These are phyloP conservation scores for Papilio dardanus DNA, from an alignment of 1,140 invertebrate species.

Conservation along the genomic window DNA sequence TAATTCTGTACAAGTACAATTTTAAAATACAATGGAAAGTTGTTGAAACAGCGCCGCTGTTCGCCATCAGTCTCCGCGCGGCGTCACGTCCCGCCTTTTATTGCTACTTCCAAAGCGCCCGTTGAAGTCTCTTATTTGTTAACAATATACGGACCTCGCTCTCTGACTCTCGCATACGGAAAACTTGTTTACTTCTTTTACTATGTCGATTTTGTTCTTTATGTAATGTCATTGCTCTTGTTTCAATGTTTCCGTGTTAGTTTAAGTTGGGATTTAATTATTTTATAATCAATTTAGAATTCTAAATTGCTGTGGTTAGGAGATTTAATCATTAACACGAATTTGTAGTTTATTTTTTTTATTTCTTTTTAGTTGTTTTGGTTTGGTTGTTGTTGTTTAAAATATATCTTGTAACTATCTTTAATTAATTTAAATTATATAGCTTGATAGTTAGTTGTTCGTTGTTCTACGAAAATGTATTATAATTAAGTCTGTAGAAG, in stretches of 20 bases:
- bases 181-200: not conserved
- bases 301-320: no score
- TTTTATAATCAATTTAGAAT: no score
- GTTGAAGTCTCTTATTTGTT: conserved; percentile 37
- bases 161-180: not conserved
- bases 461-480: no score
- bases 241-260: not conserved
- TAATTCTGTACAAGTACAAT: conserved; percentile 49
- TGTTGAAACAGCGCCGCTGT: conserved; percentile 43
- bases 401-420: no score
- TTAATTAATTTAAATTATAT: no score
- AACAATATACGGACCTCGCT: conserved; percentile 14
- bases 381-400: no score
- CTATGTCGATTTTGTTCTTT: not conserved
- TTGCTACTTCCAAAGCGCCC: conserved; percentile 43
- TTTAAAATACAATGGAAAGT: conserved; percentile 48
- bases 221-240: not conserved
- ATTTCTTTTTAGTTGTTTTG: no score
- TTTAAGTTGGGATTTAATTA: no score
- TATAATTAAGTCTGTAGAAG: no score
- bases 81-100: conserved; percentile 51
- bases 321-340: no score
- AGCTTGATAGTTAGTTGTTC: no score
- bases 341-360: no score
- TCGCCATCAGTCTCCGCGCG: conserved; percentile 43